Conservation (phyloP, 2,888 invertebrate genomes). For the Meghimatium bilineatum region DNA sequence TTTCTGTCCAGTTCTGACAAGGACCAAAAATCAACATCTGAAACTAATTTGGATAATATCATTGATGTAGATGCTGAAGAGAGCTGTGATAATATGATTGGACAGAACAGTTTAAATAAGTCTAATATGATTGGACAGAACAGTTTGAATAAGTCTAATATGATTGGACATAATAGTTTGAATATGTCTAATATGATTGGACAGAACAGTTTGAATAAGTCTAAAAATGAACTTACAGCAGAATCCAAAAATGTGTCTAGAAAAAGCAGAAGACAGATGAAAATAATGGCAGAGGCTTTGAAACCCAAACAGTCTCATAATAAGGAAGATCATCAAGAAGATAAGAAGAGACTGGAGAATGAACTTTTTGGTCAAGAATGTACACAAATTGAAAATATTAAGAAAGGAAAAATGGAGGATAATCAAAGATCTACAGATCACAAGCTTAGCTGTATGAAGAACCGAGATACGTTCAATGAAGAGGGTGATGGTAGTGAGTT, state of each 20-base stretch:
- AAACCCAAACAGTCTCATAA: neutral
- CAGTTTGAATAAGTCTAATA: neutral
- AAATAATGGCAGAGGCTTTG: neutral
- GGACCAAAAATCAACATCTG: neutral
- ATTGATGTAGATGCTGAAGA: conserved; percentile 3
- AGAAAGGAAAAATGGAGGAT: neutral
- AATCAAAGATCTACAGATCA: neutral
- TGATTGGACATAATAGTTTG: neutral
- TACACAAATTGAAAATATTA: neutral
- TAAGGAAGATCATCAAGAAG: neutral
- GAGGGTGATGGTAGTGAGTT: neutral
- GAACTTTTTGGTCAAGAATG: conserved; percentile 13
- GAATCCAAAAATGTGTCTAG: neutral
- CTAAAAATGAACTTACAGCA: neutral
- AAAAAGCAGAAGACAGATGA: neutral
- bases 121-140: neutral
- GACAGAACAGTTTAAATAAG: neutral
- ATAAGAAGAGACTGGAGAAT: conserved; percentile 19
- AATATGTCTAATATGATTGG: neutral
- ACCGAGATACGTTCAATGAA: neutral
- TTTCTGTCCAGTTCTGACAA: neutral
- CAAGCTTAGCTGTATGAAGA: neutral
- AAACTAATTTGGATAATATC: neutral
- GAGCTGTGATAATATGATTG: neutral
- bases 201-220: neutral